Conservation (phyloP, 2,888 invertebrate genomes). For the Stenolophus ochropezus region DNA sequence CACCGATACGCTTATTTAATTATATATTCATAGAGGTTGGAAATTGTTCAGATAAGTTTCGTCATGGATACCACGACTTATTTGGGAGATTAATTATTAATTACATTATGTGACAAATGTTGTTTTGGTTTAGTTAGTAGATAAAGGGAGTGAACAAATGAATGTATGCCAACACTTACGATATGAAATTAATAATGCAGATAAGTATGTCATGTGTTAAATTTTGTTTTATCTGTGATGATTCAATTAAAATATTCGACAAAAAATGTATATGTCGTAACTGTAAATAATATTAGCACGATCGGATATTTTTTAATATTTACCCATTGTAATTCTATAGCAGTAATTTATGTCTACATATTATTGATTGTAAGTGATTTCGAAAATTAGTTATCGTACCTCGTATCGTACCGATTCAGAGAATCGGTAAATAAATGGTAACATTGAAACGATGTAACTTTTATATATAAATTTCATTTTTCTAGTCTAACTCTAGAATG, state of each 20-base stretch:
- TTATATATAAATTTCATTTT: too few species aligned
- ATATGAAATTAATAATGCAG: background rate
- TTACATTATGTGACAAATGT: constrained; percentile 20
- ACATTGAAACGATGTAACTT: too few species aligned
- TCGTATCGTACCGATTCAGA: too few species aligned
- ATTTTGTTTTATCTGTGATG: background rate
- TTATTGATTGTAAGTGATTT: too few species aligned
- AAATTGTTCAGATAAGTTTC: constrained; percentile 3
- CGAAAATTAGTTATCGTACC: too few species aligned
- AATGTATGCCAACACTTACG: background rate
- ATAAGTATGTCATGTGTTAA: background rate
- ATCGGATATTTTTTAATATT: too few species aligned
- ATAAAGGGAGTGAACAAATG: background rate
- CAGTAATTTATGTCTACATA: too few species aligned
- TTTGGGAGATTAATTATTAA: constrained; percentile 31
- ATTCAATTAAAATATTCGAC: background rate
- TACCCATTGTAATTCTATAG: too few species aligned
- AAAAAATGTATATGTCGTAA: background rate
- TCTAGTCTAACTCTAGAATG: too few species aligned
- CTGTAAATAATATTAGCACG: too few species aligned
- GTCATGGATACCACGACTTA: background rate
- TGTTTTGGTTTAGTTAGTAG: background rate
- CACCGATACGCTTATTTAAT: constrained; percentile 27
- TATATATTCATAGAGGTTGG: constrained; percentile 9
- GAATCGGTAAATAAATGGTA: too few species aligned